Evolutionary conservation across 2,113 vertebrate species (phyloP).

Genomic region (Ovis aries): DNA sequence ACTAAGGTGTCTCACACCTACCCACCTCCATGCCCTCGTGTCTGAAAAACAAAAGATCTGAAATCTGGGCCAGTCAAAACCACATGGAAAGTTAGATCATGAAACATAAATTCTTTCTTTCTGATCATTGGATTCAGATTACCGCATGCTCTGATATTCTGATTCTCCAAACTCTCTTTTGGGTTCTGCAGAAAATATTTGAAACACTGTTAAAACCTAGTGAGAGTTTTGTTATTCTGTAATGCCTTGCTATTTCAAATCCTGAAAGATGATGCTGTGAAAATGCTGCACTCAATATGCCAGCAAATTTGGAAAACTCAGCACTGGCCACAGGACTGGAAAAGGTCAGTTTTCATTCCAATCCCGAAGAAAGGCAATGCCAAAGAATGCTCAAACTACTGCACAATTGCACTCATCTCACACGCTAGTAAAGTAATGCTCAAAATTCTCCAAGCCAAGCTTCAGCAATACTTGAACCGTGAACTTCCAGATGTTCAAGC

Average conservation of each 20-base stretch:
- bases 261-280: too few species aligned
- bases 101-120: not conserved
- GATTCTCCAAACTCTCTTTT: not conserved
- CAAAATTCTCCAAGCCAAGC: too few species aligned
- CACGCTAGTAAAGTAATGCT: too few species aligned
- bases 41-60: conserved; percentile 10
- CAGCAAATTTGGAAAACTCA: too few species aligned
- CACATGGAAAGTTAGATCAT: not conserved
- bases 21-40: not conserved
- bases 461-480: too few species aligned
- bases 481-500: too few species aligned
- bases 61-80: not conserved
- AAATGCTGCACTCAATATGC: too few species aligned
- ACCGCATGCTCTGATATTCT: not conserved
- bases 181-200: not conserved
- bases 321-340: too few species aligned
- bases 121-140: not conserved
- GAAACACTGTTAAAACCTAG: not conserved
- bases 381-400: too few species aligned
- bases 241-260: not conserved
- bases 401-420: too few species aligned
- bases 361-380: too few species aligned
- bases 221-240: not conserved
- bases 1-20: not conserved
- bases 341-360: too few species aligned